phyloP scores from a whole-genome alignment of 2,797 vertebrate species.

The Enteromius paludinosus region DNA sequence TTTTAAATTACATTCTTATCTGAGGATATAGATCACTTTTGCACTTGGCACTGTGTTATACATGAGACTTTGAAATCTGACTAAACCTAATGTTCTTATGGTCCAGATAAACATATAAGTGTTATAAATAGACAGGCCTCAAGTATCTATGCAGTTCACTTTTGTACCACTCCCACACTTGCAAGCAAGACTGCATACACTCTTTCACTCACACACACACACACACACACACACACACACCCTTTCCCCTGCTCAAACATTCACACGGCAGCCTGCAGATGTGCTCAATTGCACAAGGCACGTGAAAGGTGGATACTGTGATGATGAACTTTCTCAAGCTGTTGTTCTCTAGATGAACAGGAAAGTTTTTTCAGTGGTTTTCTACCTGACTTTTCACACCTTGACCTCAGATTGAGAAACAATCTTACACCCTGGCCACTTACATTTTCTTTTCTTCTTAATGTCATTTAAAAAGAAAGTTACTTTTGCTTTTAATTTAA shows the following conservation, averaged over 20 bases:
- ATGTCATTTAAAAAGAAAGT: background rate
- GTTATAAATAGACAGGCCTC: constrained; percentile 59
- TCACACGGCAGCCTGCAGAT: background rate
- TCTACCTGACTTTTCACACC: constrained; percentile 51
- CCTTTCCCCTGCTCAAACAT: background rate
- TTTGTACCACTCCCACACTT: constrained; percentile 35
- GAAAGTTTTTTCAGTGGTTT: constrained; percentile 43
- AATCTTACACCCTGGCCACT: background rate
- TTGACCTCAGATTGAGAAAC: constrained; percentile 43
- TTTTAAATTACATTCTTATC: background rate
- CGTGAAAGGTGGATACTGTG: background rate
- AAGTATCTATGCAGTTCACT: constrained; percentile 43
- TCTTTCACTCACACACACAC: background rate
- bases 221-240: constrained; percentile 4
- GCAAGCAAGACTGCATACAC: constrained; percentile 49
- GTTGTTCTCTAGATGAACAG: constrained; percentile 11
- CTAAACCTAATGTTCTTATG: constrained; percentile 47
- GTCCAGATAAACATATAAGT: constrained; percentile 53
- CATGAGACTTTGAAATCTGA: constrained; percentile 44
- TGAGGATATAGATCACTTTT: background rate
- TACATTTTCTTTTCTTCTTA: background rate
- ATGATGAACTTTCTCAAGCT: constrained; percentile 11
- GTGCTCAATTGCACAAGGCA: constrained; percentile 4
- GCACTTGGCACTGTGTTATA: constrained; percentile 21
- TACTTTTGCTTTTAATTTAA: background rate